phyloP scores from a whole-genome alignment of 92 coral and sea anemone genomes.

The Montipora capitata region DNA sequence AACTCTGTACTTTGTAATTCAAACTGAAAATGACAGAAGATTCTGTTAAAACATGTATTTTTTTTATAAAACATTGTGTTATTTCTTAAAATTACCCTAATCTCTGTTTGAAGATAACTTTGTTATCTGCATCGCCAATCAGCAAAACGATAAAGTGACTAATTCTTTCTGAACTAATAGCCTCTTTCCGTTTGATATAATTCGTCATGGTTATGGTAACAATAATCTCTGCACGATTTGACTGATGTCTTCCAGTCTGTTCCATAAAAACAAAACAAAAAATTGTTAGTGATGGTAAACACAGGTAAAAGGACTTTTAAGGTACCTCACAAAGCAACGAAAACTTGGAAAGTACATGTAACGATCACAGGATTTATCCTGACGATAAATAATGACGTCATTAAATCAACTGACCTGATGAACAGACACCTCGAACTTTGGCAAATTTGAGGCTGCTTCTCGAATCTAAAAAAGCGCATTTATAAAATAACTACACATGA shows the following conservation, averaged over 20 bases:
- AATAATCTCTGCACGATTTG: conserved; percentile 82
- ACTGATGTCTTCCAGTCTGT: conserved; percentile 85
- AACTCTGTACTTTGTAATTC: too few relatives aligned
- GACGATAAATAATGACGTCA: neutral
- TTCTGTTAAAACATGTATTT: too few relatives aligned
- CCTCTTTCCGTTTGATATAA: conserved; percentile 86
- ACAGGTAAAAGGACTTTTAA: too few relatives aligned
- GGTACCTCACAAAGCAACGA: neutral
- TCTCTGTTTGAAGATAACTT: conserved; percentile 90
- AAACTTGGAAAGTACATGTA: neutral
- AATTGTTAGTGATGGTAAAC: too few relatives aligned
- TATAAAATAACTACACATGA: neutral
- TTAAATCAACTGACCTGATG: conserved; percentile 81
- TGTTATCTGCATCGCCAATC: conserved; percentile 88
- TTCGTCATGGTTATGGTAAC: conserved; percentile 94
- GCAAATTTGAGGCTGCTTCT: conserved; percentile 87
- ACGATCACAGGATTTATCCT: neutral
- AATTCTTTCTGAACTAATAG: conserved; percentile 72
- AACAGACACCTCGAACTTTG: conserved; percentile 92
- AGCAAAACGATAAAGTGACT: conserved; percentile 85
- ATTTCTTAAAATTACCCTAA: conserved; percentile 75
- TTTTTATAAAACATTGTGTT: too few relatives aligned
- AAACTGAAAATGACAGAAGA: too few relatives aligned
- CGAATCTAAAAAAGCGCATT: conserved; percentile 76
- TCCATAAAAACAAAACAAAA: neutral